These are phyloP conservation scores for Stegana nigrithorax DNA, from an alignment of 2,888 invertebrate species.

Conservation along the genomic window DNA sequence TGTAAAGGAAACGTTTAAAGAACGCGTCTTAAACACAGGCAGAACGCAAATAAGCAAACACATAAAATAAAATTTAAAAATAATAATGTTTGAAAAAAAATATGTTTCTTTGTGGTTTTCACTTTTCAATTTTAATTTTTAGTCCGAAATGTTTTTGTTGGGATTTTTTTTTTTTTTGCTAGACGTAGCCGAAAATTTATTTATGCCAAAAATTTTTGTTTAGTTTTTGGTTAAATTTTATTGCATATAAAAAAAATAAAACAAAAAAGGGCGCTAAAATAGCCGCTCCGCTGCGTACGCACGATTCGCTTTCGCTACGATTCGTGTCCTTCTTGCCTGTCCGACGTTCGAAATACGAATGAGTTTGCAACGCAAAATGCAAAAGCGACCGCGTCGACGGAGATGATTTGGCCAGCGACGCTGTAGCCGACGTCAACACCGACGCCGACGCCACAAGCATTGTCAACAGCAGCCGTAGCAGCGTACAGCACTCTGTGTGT, in stretches of 20 bases:
- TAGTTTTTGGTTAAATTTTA: slow-evolving; percentile 35
- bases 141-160: slow-evolving; percentile 44
- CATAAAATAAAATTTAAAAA: too few species aligned
- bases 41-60: slow-evolving; percentile 34
- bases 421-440: neutral
- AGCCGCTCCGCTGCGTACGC: slow-evolving; percentile 57
- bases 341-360: slow-evolving; percentile 67
- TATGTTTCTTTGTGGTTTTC: slow-evolving; percentile 25
- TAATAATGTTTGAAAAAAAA: too few species aligned
- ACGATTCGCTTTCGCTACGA: slow-evolving; percentile 43
- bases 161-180: slow-evolving; percentile 22
- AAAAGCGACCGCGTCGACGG: slow-evolving; percentile 27
- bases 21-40: slow-evolving; percentile 36
- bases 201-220: slow-evolving; percentile 27
- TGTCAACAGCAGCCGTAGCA: neutral
- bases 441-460: neutral
- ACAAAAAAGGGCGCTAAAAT: slow-evolving; percentile 66
- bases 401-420: too few species aligned
- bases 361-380: slow-evolving; percentile 44
- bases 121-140: slow-evolving; percentile 29
- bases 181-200: slow-evolving; percentile 27
- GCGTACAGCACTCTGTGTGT: neutral
- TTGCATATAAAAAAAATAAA: slow-evolving; percentile 47
- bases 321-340: slow-evolving; percentile 62
- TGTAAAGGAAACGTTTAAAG: slow-evolving; percentile 3